Evolutionary conservation across 2,888 invertebrate genomes (phyloP), one percentile per base, ranked within the genome.

Genomic region (Pollenia labialis): DNA sequence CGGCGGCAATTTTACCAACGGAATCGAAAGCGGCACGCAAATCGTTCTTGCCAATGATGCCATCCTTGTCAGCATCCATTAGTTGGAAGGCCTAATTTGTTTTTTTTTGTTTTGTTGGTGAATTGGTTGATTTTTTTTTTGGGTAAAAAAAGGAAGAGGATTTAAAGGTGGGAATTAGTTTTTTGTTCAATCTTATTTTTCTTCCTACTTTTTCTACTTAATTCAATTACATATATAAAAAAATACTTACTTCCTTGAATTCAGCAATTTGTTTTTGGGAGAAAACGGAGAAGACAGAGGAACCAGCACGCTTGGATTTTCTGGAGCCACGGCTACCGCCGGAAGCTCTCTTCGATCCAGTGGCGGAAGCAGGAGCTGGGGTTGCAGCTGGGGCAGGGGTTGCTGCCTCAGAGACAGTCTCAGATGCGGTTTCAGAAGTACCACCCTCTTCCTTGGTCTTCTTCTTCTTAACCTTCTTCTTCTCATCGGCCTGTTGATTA

Each of bases 211-310:
- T 40, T 58, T 18, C 46, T 18, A 11, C 62, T 46, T 32, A 54
- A 46, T 6, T 44, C 44, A 46, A 69, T 23, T 18, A 62, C 44
- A 72, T 14, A 6, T 12, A 50, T 6, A 1, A 8, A 14, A 52
- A 60, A 14, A 40, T 88, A 91, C 93, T 94, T 91, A 97, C 97
- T 95, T 98, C 98, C 94, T 98, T 98, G 96, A 98, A 98, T 94
- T 98, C 98, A 92, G 98, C 97, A 92, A 98, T 97, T 95, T 98
- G 98, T 94, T 97, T 97, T 95, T 98, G 98, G 91, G 98, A 96
- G 96, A 98, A 98, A 97, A 98, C 98, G 93, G 98, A 98, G 96
- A 98, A 98, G 94, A 98, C 98, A 95, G 97, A 98, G 95, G 98
- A 98, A 91, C 98, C 98, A 89, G 93, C 97, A 96, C 93, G 97